A percentile compares a stretch with the other conserved stretches of the same genome.
phyloP scores from a whole-genome alignment of 1,140 invertebrate species.

The Penaeus japonicus region DNA sequence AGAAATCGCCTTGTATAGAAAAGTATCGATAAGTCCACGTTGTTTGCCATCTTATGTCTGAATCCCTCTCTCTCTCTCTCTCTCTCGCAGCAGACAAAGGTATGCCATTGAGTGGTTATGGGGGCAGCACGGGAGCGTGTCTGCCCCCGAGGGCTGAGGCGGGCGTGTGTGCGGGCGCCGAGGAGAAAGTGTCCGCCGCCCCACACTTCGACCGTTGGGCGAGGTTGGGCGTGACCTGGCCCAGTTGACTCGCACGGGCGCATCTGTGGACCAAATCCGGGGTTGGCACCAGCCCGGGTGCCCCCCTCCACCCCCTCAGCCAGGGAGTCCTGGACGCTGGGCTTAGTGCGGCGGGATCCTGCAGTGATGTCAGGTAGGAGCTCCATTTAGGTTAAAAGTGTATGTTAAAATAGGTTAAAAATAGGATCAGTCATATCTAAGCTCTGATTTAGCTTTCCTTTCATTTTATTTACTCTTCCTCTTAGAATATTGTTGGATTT shows the following conservation, averaged over 20 bases:
- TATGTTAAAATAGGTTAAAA: no score
- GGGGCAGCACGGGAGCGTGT: neutral
- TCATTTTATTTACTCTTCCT: no score
- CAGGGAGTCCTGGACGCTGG: neutral
- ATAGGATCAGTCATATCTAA: no score
- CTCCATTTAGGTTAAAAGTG: neutral
- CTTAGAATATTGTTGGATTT: no score
- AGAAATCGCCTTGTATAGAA: no score
- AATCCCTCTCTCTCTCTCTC: neutral
- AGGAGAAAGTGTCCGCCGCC: slow-evolving; percentile 20
- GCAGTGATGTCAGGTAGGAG: neutral
- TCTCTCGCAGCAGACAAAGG: neutral
- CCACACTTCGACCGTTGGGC: slow-evolving; percentile 30
- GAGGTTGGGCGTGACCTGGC: slow-evolving; percentile 43
- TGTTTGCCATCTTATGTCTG: neutral
- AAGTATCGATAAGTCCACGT: neutral
- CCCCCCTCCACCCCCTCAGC: neutral
- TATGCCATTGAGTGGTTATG: neutral
- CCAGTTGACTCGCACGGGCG: slow-evolving; percentile 46
- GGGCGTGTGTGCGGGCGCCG: neutral
- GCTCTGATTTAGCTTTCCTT: no score
- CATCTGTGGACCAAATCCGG: neutral
- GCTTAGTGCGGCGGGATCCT: neutral
- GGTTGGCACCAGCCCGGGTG: neutral
- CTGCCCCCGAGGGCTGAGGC: neutral